Evolutionary conservation across 2,113 vertebrate species (phyloP), one percentile per base, ranked within the genome.

Genomic region (Hypocryptadius cinnamomeus): DNA sequence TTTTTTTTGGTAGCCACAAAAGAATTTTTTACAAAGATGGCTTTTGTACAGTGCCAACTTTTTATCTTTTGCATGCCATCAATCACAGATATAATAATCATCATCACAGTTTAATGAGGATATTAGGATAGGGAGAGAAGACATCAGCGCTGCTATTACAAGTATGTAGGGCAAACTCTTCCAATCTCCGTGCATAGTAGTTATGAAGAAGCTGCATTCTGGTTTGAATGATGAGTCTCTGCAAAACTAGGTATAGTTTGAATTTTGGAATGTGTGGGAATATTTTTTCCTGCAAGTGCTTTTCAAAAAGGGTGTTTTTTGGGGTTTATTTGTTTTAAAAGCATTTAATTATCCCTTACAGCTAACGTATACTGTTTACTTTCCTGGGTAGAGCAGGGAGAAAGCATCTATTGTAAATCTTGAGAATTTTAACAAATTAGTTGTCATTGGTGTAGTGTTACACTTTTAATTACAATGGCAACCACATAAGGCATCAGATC

Each of bases 141-240:
- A 17, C 0, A 4, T 15, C 0, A 1, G 25, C 15, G 72, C n/a
- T 87, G 45, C 33, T 84, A 5, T 18, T 47, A 16, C 0, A 48
- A 39, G 4, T 50, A 5, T 14, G 17, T 31, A 39, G 48, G 65
- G 15, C 7, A 50, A n/a, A 31, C 11, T 48, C 3, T 42, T 85
- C 48, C 15, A 15, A 5, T 17, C 5, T 54, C 54, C 7, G 28
- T 69, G 17, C 9, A 30, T 0, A 81, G 11, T 2, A 56, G 13
- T 42, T 33, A 18, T 15, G 27, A 89, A 87, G 48, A 71, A 76
- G 8, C 13, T 61, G 1, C 42, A 14, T 56, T 79, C 40, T 76
- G 4, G 74, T 91, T 71, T 35, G 47, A 63, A 30, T 28, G 9
- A 21, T 5, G 10, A 16, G 15, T 80, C 39, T 54, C 35, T 63